phyloP scores from a whole-genome alignment of 2,797 vertebrate species.

The Eulemur mongoz region DNA sequence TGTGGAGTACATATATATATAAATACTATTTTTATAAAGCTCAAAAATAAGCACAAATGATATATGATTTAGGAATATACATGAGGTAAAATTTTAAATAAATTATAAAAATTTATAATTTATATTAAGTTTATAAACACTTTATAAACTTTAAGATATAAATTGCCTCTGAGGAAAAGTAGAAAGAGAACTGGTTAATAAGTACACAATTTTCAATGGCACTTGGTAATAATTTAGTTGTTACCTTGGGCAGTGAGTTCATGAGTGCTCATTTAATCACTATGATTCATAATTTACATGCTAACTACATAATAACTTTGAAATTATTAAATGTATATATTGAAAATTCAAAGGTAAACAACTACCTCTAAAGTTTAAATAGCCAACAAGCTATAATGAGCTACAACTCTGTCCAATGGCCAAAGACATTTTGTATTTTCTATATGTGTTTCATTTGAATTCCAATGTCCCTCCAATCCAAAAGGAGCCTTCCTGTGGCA shows the following conservation, averaged over 20 bases:
- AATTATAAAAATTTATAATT: not conserved
- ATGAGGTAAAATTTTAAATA: not conserved
- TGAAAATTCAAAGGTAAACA: not conserved
- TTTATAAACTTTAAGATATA: not conserved
- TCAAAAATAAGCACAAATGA: not conserved
- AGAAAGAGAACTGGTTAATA: not conserved
- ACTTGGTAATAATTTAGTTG: not conserved
- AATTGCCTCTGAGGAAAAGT: not conserved
- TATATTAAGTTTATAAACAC: not conserved
- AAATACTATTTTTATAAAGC: not conserved
- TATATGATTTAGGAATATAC: not conserved
- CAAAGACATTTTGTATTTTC: not conserved
- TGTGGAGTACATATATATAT: not conserved
- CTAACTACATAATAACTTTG: not conserved
- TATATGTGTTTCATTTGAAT: not conserved
- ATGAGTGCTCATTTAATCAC: not conserved
- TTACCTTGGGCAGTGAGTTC: not conserved
- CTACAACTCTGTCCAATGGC: not conserved
- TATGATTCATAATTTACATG: not conserved
- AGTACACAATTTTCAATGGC: not conserved
- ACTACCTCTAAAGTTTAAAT: not conserved
- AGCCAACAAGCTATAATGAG: not conserved
- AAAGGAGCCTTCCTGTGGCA: not conserved
- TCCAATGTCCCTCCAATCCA: not conserved
- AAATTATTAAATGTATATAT: not conserved